Percentiles rank a stretch among this genome's conserved stretches.
phyloP scores from a whole-genome alignment of 2,113 vertebrate species.

The Platysteira castanea region DNA sequence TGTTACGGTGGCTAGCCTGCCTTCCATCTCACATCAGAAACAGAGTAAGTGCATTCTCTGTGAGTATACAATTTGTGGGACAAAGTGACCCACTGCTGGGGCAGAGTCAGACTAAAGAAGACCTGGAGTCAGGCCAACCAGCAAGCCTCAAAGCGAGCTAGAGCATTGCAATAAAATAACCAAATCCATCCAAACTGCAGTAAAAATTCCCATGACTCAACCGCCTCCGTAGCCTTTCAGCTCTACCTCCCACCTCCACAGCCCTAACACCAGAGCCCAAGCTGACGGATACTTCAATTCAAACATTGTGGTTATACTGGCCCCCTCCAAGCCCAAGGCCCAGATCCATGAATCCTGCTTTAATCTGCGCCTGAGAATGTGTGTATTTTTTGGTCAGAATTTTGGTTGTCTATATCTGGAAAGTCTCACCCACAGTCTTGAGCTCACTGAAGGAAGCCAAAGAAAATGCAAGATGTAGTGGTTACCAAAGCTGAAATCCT shows the following conservation, averaged over 20 bases:
- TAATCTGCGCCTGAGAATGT: constrained; percentile 18
- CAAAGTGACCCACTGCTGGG: neutral
- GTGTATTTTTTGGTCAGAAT: constrained; percentile 40
- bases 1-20: neutral
- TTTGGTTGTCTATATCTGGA: constrained; percentile 34
- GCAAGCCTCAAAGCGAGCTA: neutral
- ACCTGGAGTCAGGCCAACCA: neutral
- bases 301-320: constrained; percentile 7
- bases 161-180: constrained; percentile 32
- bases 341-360: constrained; percentile 2
- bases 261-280: neutral
- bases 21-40: neutral
- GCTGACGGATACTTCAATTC: neutral
- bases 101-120: neutral
- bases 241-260: constrained; percentile 22
- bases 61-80: neutral
- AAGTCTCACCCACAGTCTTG: constrained; percentile 46
- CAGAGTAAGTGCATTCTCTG: neutral
- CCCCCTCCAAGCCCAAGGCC: neutral
- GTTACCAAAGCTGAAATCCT: neutral
- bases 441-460: constrained; percentile 17
- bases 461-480: constrained; percentile 36
- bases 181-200: constrained; percentile 39
- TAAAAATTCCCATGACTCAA: constrained; percentile 52
- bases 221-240: neutral